Base-by-base conservation (phyloP, 2,113 vertebrate genomes). In the Vimba vimba region DNA sequence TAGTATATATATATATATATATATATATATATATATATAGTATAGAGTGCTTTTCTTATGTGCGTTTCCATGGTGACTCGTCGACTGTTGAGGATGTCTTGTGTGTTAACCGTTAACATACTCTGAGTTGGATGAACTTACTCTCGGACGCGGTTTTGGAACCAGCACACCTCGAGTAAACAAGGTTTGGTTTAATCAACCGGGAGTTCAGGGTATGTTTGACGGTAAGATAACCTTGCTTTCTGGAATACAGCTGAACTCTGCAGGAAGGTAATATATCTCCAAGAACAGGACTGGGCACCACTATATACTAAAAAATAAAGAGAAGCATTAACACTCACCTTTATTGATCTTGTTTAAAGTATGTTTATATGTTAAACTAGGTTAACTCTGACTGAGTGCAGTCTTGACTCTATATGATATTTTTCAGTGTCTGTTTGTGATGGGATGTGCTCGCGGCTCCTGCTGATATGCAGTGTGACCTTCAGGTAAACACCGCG, bases 401-500 rank as follows among this genome's bases (percentile, higher is more conserved):
- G 55, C 17, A 78, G 55, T 71, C 33, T 55, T 43, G 17, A 30
- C 15, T 43, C 39, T 57, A 11, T 25, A 30, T n/a, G 62, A 21
- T 7, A 12, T 76, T 15, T 66, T 59, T 57, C 6, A 59, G 77
- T 62, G 17, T 76, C 6, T 64, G 57, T 50, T 69, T 57, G 36
- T 30, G 39, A 68, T 68, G 77, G 47, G 33, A 36, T 74, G 45
- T 81, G 43, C 55, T 73, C 39, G 17, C 59, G 39, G n/a, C 73
- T 82, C 30, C 50, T 78, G 73, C 71, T 80, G 83, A 80, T 79
- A 59, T 75, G 60, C 74, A 4, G 39, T n/a, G 43, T 85, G 83
- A 87, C 86, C 83, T 85, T 85, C 78, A 85, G 78, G 47, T 88
- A 71, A 79, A 87, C 86, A 62, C 79, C 57, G 45, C 30, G 47